Evolutionary conservation across 2,888 invertebrate genomes (phyloP).

Genomic region (Latrodectus elegans): DNA sequence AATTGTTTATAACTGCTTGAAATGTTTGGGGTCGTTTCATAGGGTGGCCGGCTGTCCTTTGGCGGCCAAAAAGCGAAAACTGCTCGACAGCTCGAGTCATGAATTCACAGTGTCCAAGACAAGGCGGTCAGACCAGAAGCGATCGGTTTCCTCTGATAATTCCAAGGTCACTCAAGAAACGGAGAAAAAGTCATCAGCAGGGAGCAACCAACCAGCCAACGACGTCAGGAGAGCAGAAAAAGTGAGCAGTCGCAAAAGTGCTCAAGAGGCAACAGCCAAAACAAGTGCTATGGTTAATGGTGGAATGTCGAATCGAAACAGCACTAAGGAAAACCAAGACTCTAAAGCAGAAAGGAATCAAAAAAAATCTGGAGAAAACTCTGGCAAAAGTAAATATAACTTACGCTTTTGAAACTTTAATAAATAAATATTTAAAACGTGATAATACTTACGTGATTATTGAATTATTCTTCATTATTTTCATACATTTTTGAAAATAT

Average conservation of each 20-base stretch:
- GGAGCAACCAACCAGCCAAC: slow-evolving; percentile 4
- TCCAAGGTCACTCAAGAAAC: slow-evolving; percentile 42
- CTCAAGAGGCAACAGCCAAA: slow-evolving; percentile 4
- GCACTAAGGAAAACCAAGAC: slow-evolving; percentile 1
- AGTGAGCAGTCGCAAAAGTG: slow-evolving; percentile 12
- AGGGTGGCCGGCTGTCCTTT: slow-evolving; percentile 72
- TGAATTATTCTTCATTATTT: no score
- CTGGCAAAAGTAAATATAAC: not conserved
- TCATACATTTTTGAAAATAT: no score
- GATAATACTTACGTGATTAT: no score
- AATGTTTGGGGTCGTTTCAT: not conserved
- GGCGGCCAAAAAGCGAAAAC: slow-evolving; percentile 73
- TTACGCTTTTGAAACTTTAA: no score
- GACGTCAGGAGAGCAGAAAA: slow-evolving; percentile 18
- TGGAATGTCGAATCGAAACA: not conserved
- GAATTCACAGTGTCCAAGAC: slow-evolving; percentile 64
- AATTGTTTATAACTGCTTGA: not conserved
- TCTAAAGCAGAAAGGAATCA: slow-evolving; percentile 29
- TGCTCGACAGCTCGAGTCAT: slow-evolving; percentile 69
- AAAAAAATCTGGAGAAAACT: slow-evolving; percentile 17
- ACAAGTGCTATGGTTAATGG: slow-evolving; percentile 17
- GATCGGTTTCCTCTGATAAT: slow-evolving; percentile 32
- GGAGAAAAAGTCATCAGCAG: slow-evolving; percentile 27
- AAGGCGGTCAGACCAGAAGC: slow-evolving; percentile 51
- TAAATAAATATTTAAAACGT: no score